These are phyloP conservation scores for Antigone vipio DNA, from an alignment of 2,113 vertebrate genomes.

Conservation along the genomic window DNA sequence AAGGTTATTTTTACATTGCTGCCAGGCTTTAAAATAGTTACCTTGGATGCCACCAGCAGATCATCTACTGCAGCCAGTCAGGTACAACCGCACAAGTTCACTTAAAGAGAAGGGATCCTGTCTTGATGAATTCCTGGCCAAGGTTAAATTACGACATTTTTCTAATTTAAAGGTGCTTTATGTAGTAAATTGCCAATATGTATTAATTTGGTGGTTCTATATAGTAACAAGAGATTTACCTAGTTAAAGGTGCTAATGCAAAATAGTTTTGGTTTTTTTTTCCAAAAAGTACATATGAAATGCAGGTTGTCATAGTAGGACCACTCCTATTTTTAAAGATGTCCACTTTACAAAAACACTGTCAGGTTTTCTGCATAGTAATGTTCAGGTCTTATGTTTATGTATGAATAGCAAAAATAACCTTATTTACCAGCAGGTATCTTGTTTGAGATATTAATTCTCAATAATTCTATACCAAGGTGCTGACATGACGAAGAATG, in stretches of 20 bases:
- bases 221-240: background rate
- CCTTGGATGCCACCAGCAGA: background rate
- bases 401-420: background rate
- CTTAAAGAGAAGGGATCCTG: background rate
- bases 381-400: background rate
- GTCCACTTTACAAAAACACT: background rate
- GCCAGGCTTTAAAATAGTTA: background rate
- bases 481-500: conserved; percentile 69
- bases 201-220: background rate
- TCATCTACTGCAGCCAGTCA: background rate
- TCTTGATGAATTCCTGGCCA: background rate
- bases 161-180: background rate
- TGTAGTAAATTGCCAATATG: background rate
- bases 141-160: background rate
- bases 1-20: background rate
- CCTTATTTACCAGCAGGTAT: background rate
- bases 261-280: background rate
- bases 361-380: background rate
- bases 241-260: background rate
- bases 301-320: background rate
- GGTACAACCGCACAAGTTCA: background rate
- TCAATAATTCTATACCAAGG: conserved; percentile 49
- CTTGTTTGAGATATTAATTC: background rate
- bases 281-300: background rate
- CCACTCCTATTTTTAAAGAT: background rate